phyloP scores from a whole-genome alignment of 2,888 invertebrate species.

The Podabrus alpinus region DNA sequence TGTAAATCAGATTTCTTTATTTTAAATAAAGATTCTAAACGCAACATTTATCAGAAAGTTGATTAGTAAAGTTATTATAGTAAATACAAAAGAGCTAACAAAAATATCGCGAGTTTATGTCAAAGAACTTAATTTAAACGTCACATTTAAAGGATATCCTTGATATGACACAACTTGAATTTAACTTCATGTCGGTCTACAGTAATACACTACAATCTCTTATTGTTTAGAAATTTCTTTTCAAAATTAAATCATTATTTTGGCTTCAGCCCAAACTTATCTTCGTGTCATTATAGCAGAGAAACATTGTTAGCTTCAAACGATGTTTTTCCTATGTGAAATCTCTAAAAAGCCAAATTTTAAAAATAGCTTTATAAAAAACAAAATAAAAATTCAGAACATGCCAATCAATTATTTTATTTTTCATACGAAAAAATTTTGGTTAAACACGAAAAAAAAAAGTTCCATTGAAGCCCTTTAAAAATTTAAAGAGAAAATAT shows the following conservation, averaged over 20 bases:
- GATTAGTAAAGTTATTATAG: background rate
- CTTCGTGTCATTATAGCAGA: background rate
- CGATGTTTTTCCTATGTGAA: background rate
- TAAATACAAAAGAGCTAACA: background rate
- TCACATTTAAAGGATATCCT: background rate
- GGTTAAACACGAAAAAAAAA: background rate
- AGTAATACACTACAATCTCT: background rate
- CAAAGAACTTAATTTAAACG: background rate
- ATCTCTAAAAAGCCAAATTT: background rate
- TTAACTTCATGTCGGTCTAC: background rate
- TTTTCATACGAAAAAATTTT: background rate
- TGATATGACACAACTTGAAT: background rate
- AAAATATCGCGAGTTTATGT: background rate
- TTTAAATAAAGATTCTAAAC: background rate
- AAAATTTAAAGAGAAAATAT: background rate
- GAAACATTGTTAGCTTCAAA: background rate
- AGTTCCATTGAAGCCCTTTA: background rate
- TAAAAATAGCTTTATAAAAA: background rate
- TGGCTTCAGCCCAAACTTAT: background rate
- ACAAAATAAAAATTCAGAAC: background rate
- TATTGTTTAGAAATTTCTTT: background rate
- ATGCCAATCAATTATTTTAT: background rate
- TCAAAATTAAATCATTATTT: background rate
- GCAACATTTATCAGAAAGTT: background rate
- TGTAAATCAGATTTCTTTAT: background rate